Evolutionary conservation across 1,140 invertebrate species (phyloP), one percentile per base, ranked within the genome.

Genomic region (Nephotettix cincticeps): DNA sequence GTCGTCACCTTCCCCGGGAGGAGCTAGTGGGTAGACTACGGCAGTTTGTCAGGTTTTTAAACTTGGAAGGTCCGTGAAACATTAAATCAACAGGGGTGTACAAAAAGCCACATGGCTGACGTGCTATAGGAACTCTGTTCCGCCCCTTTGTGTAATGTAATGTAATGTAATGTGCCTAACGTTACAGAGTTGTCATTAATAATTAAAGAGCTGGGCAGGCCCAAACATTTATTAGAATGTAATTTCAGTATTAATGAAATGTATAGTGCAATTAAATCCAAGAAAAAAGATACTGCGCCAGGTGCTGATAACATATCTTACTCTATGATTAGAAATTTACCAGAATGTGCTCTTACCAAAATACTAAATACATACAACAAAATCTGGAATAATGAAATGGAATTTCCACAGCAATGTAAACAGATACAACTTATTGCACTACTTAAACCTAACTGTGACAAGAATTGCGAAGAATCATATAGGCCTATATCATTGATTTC

Each of bases 401-500:
- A 51, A n/a, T 11, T 51, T 9, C 47, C 47, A n/a, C 6, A 9
- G 6, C 3, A 19, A 23, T 51, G 47, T 6, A 51, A 51, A 51
- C 47, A 51, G 6, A 19, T 51, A 6, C 6, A 51, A 51, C 6
- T 51, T 19, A 51, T 51, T n/a, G 47, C 47, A 9, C 47, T 51
- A 6, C 47, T 51, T 19, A 51, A 51, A 51, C 47, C 47, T n/a
- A 6, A 51, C 3, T 11, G 19, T 11, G n/a, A 51, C n/a, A n/a
- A 51, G 19, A 3, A 19, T 9, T 6, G 19, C 3, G 47, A 4
- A 19, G 21, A 51, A 51, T 51, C 47, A 51, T 51, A 51, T n/a
- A 51, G 47, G n/a, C 47, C 47, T 51, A 51, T 51, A n/a, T 51
- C 47, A n/a, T n/a, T 51, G 21, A 51, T 51, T n/a, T n/a, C 47